phyloP scores from a whole-genome alignment of 1,140 invertebrate genomes.

The Odontomachus brunneus region DNA sequence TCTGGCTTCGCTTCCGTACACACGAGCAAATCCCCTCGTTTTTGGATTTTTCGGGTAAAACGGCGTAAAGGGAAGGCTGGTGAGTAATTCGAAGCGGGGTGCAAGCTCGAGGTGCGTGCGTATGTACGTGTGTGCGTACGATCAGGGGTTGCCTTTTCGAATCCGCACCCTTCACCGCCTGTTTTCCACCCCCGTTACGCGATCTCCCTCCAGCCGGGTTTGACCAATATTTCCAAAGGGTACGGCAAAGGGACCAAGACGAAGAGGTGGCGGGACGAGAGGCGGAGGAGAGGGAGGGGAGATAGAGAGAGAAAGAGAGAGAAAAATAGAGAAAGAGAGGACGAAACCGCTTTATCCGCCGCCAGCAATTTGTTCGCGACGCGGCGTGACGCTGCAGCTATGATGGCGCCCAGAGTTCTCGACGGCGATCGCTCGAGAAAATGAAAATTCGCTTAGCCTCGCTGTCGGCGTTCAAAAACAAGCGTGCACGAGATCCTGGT shows the following conservation, averaged over 20 bases:
- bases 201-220: constrained; percentile 63
- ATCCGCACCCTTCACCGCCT: constrained; percentile 60
- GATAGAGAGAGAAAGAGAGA: background rate
- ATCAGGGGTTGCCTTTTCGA: constrained; percentile 56
- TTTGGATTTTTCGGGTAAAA: constrained; percentile 76
- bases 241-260: constrained; percentile 23
- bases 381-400: constrained; percentile 53
- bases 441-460: background rate
- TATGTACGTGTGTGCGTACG: constrained; percentile 14
- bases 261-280: constrained; percentile 16
- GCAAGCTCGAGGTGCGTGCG: constrained; percentile 27
- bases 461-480: background rate
- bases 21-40: constrained; percentile 71
- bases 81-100: constrained; percentile 75
- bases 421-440: background rate
- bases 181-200: constrained; percentile 63
- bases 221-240: constrained; percentile 73
- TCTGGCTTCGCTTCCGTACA: constrained; percentile 63
- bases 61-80: constrained; percentile 69
- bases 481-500: background rate
- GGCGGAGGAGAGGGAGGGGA: too few relatives aligned
- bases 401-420: constrained; percentile 60
- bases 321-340: background rate
- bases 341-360: constrained; percentile 56
- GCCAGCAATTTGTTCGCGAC: constrained; percentile 62